phyloP scores from a whole-genome alignment of 2,888 invertebrate genomes.

The Nowickia ferox region DNA sequence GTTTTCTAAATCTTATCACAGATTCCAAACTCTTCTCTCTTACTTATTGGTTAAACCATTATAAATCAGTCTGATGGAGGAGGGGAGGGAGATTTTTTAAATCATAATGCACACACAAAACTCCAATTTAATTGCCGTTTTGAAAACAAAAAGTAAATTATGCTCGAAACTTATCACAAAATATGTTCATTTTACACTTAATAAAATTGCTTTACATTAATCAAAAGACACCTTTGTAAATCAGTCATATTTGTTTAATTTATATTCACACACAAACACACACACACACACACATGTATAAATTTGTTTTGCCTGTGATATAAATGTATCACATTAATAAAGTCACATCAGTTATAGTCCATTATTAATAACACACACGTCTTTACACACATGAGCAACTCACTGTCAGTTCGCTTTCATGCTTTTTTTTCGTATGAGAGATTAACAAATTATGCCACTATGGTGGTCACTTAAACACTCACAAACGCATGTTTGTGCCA shows the following conservation, averaged over 20 bases:
- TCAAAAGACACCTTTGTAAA: slow-evolving; percentile 56
- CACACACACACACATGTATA: no score
- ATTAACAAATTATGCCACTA: slow-evolving; percentile 56
- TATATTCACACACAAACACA: background rate
- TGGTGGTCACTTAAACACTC: slow-evolving; percentile 62
- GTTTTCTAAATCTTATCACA: slow-evolving; percentile 63
- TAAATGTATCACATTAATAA: slow-evolving; percentile 63
- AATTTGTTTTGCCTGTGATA: slow-evolving; percentile 6
- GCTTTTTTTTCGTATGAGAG: slow-evolving; percentile 27
- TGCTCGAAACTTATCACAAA: slow-evolving; percentile 70
- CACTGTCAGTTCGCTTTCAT: background rate
- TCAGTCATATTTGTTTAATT: slow-evolving; percentile 64
- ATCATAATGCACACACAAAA: slow-evolving; percentile 59
- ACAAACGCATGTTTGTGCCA: slow-evolving; percentile 17
- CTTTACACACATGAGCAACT: slow-evolving; percentile 3
- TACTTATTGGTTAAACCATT: slow-evolving; percentile 66
- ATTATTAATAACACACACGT: slow-evolving; percentile 38
- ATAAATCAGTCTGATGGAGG: slow-evolving; percentile 70
- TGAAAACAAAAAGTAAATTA: slow-evolving; percentile 28
- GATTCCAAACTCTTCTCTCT: slow-evolving; percentile 52
- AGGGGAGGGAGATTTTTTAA: slow-evolving; percentile 59
- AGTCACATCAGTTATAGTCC: slow-evolving; percentile 58
- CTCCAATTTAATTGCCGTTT: slow-evolving; percentile 65
- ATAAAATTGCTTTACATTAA: slow-evolving; percentile 51
- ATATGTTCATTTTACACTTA: slow-evolving; percentile 52